Evolutionary conservation across 2,797 vertebrate species (phyloP), one percentile per base, ranked within the genome.

Genomic region (Podarcis lilfordi): DNA sequence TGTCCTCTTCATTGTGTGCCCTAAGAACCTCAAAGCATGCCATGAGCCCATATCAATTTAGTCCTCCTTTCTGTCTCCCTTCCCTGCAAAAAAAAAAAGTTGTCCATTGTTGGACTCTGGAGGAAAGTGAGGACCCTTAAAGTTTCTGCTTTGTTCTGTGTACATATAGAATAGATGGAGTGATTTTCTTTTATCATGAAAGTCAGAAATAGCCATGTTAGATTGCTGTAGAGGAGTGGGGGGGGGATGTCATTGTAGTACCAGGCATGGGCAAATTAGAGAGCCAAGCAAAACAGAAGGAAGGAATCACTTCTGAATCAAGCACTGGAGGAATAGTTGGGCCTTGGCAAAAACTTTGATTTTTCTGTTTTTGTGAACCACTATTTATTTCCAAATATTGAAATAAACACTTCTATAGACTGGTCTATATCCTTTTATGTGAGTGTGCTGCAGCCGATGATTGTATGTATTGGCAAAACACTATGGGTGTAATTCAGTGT

Each of bases 401-500:
- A 74, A 66, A 87, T 83, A 17, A 37, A 83, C 37, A 82, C 5
- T 25, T 82, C 40, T 23, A 86, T 78, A 80, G 88, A 7, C 77
- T 88, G 45, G 25, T 45, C 74, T 64, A 84, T 29, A 71, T 80
- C 91, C 89, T 87, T 10, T 92, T 29, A 32, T 91, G 25, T 87
- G 80, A 76, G 27, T 35, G 6, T 81, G 1, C 10, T 76, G 87
- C 83, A 89, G 29, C 55, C n/a, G 25, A 4, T 78, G 82, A 76
- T 71, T 29, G 74, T 61, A 2, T 0, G 1, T 23, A 55, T 25
- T 0, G 0, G 43, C 21, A 29, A 8, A 84, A 40, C 2, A 81
- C 11, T 86, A 8, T 91, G 50, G 3, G 3, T 55, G 13, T 55
- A 55, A 15, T 55, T 55, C 50, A 15, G 50, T 55, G 50, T 55